Conservation (phyloP, 2,888 invertebrate species). For the Panorpa germanica region DNA sequence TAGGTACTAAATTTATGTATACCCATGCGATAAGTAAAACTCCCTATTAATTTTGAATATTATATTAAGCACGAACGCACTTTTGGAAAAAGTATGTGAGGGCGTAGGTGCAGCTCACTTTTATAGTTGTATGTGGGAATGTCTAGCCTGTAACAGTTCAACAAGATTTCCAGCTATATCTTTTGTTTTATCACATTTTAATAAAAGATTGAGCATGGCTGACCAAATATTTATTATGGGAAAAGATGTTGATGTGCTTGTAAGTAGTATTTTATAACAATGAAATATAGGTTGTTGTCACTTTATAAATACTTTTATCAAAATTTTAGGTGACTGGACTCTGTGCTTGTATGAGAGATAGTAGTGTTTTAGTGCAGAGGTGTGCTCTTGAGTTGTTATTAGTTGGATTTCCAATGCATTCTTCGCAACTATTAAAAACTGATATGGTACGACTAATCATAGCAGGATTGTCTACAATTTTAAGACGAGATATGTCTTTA, state of each 20-base stretch:
- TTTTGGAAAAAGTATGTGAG: conserved; percentile 51
- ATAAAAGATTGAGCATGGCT: conserved; percentile 56
- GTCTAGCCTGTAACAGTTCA: conserved; percentile 59
- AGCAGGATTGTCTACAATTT: conserved; percentile 51
- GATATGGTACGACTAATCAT: conserved; percentile 57
- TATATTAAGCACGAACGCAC: conserved; percentile 30
- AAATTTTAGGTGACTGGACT: conserved; percentile 45
- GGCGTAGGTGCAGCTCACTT: conserved; percentile 62
- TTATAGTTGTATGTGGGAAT: conserved; percentile 78
- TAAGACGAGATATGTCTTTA: conserved; percentile 76
- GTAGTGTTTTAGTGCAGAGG: conserved; percentile 65
- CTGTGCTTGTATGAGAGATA: conserved; percentile 63
- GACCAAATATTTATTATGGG: conserved; percentile 72
- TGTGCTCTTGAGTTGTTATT: conserved; percentile 67
- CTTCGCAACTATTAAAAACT: conserved; percentile 42
- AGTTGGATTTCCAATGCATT: conserved; percentile 70
- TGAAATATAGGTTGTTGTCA: conserved; percentile 7
- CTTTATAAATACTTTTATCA: conserved; percentile 9
- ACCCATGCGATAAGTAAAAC: conserved; percentile 15
- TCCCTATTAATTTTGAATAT: conserved; percentile 3
- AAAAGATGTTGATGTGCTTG: conserved; percentile 66
- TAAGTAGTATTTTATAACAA: conserved; percentile 19
- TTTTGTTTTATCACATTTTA: conserved; percentile 62
- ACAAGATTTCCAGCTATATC: conserved; percentile 67
- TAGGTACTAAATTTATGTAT: conserved; percentile 29